Evolutionary conservation across 2,888 invertebrate genomes (phyloP).

Genomic region (Monochamus alternatus): DNA sequence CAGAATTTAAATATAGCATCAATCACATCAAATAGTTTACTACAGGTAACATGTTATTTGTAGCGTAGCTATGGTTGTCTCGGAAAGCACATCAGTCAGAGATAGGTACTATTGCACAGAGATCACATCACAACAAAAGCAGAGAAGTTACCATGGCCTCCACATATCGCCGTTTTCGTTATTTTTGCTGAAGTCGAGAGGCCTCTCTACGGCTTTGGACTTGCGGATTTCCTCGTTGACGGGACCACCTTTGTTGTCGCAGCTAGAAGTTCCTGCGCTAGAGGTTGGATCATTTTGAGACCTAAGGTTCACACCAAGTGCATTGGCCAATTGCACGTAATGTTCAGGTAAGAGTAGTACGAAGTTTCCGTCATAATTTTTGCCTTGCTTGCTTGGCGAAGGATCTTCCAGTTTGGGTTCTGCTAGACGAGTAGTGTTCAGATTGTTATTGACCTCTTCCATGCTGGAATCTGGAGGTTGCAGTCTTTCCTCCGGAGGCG

Average conservation of each 20-base stretch:
- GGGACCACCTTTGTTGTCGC: conserved; percentile 47
- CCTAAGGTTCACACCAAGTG: conserved; percentile 69
- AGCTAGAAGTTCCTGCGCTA: conserved; percentile 54
- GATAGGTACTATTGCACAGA: conserved; percentile 25
- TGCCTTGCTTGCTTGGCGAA: conserved; percentile 66
- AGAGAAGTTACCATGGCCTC: conserved; percentile 71
- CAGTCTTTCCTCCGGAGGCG: conserved; percentile 54
- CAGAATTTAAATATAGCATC: conserved; percentile 27
- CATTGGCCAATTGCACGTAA: conserved; percentile 76
- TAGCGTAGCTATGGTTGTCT: conserved; percentile 19
- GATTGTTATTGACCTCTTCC: conserved; percentile 66
- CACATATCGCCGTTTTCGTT: conserved; percentile 70
- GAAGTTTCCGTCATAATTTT: conserved; percentile 76
- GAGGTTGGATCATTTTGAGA: conserved; percentile 58
- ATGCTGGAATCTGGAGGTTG: conserved; percentile 69
- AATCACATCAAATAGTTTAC: conserved; percentile 32
- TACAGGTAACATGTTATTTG: conserved; percentile 30
- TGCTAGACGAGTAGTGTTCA: conserved; percentile 35
- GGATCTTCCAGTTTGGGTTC: conserved; percentile 36
- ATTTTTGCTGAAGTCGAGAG: conserved; percentile 73
- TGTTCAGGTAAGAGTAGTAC: conserved; percentile 77
- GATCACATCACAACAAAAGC: conserved; percentile 28
- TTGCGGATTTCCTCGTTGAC: conserved; percentile 45
- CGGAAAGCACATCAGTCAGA: conserved; percentile 31
- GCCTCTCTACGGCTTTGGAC: conserved; percentile 68